Percentiles rank a stretch among this genome's conserved stretches.
Evolutionary conservation across 2,797 vertebrate genomes (phyloP).

Genomic region (Erpetoichthys calabaricus): DNA sequence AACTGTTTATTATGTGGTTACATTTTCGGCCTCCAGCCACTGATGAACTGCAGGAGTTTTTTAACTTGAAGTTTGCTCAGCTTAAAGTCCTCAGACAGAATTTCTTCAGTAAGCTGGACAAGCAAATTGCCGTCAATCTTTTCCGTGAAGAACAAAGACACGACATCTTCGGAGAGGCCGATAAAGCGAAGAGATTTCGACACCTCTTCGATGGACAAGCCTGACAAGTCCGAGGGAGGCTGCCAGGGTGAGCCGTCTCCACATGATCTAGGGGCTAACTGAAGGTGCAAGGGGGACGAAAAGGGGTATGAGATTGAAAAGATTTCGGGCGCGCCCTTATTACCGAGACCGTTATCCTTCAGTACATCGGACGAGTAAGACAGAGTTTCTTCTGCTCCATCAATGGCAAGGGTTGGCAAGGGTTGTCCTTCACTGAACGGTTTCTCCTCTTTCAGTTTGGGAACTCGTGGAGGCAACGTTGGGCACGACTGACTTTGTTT

Average conservation of each 20-base stretch:
- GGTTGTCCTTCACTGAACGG: conserved; percentile 36
- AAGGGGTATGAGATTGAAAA: conserved; percentile 52
- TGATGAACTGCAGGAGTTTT: conserved; percentile 95
- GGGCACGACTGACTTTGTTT: conserved; percentile 88
- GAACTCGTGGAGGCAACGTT: conserved; percentile 76
- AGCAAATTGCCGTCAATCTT: conserved; percentile 94
- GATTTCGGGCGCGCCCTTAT: conserved; percentile 47
- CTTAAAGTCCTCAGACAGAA: conserved; percentile 89
- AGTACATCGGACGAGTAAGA: conserved; percentile 37
- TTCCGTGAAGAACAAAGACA: conserved; percentile 76
- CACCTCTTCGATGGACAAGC: conserved; percentile 85
- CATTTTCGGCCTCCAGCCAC: conserved; percentile 94
- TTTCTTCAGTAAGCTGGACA: conserved; percentile 89
- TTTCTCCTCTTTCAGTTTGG: conserved; percentile 53
- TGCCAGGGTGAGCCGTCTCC: conserved; percentile 69
- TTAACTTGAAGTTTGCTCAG: conserved; percentile 95
- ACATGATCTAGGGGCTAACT: conserved; percentile 50
- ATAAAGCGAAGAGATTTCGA: conserved; percentile 86
- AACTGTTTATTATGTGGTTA: conserved; percentile 30
- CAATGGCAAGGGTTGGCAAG: conserved; percentile 37
- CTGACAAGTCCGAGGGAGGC: conserved; percentile 70
- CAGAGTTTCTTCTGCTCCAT: conserved; percentile 44
- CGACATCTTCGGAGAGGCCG: conserved; percentile 77
- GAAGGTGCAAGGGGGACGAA: conserved; percentile 48
- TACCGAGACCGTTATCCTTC: conserved; percentile 44